Conservation (phyloP, 2,888 invertebrate genomes). For the Eilema griseolum region DNA sequence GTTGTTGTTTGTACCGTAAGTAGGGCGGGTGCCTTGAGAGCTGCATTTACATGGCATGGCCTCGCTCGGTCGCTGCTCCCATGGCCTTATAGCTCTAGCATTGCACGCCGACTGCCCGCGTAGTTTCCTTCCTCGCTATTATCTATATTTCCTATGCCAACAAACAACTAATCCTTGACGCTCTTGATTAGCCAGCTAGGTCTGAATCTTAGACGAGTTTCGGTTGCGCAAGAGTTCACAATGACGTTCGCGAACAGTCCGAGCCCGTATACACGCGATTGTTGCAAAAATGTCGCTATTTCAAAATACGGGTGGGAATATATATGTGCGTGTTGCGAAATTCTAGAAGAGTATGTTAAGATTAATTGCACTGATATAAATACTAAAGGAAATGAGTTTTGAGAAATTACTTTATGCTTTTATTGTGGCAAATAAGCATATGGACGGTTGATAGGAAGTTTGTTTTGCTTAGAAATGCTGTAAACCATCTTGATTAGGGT, state of each 20-base stretch:
- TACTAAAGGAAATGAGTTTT: conserved; percentile 3
- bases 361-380: conserved; percentile 9
- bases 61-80: conserved; percentile 80
- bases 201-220: conserved; percentile 28
- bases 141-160: conserved; percentile 66
- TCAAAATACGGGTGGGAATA: conserved; percentile 8
- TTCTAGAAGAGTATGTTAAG: conserved; percentile 8
- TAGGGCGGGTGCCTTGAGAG: conserved; percentile 83
- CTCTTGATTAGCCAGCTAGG: conserved; percentile 22
- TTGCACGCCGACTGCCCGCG: conserved; percentile 62
- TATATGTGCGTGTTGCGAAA: conserved; percentile 18
- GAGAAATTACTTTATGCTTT: neutral
- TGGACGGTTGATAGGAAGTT: no score
- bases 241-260: conserved; percentile 6
- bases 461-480: no score
- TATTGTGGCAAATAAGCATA: neutral
- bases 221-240: conserved; percentile 28
- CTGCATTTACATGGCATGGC: conserved; percentile 80
- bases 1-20: conserved; percentile 62
- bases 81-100: conserved; percentile 66
- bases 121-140: conserved; percentile 81
- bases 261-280: conserved; percentile 10
- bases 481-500: no score
- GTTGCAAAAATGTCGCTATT: conserved; percentile 23
- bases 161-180: conserved; percentile 46